Base-by-base conservation (phyloP, 2,888 invertebrate species). In the Eledone cirrhosa region DNA sequence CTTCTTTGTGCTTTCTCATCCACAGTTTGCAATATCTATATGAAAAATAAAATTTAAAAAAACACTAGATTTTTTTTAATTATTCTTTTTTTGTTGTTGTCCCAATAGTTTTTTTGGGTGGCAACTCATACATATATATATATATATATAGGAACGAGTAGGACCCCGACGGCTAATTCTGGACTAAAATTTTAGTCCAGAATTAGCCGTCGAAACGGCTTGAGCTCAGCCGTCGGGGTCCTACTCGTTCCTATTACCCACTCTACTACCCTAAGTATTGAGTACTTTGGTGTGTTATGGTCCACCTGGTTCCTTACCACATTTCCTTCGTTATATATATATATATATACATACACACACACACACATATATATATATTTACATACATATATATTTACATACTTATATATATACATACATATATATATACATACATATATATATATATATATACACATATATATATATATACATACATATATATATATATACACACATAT, bases 21-120 rank as follows among this genome's bases (percentile, higher is more conserved):
- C 89, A 89, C 65, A 84, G 88, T 80, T 67, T 85, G 79, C 79
- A 87, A 84, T 87, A 91, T 90, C 96, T 96, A 87, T 75, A 92
- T 92, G 82, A 81, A 82, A 80, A 78, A 80, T 82, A 78, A 79
- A 75, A 2, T 63, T 29, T 41, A 47, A 77, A 19, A 53, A n/a
- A 53, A 14, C 14, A 33, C 22, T 33, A 78, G 79, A 48, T 65
- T 78, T n/a, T 78, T 31, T 24, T 75, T 27, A 22, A 53, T 22
- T 27, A 24, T 41, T 41, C 41, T 11, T 41, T 41, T 41, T 41
- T 41, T n/a, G n/a, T n/a, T 19, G 53, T 53, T 13, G 13, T 16
- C 53, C 13, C 19, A 53, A 16, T 16, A 16, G 53, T 53, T 13
- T 53, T 13, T 53, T 16, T 53, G 53, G 13, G 53, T 53, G 19